These are phyloP conservation scores for Mythimna loreyi DNA, from an alignment of 2,888 invertebrate genomes.

Conservation along the genomic window DNA sequence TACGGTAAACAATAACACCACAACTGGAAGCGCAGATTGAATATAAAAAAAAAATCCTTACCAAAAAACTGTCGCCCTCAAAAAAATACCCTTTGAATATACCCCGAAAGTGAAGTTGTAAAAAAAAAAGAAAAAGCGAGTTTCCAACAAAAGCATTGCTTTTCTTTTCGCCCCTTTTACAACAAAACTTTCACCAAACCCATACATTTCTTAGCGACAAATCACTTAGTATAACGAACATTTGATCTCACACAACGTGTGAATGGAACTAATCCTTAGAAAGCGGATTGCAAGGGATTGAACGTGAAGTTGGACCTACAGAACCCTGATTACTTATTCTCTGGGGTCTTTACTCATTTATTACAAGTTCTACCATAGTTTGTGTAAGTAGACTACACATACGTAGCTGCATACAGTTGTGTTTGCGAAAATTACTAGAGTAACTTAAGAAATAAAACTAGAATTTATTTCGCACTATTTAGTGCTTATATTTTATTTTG, in stretches of 20 bases:
- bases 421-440: background rate
- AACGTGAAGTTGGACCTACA: slow-evolving; percentile 23
- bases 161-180: background rate
- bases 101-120: no score
- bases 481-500: no score
- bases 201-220: slow-evolving; percentile 4
- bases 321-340: slow-evolving; percentile 44
- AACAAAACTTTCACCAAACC: background rate
- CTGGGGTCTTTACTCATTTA: slow-evolving; percentile 16
- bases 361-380: background rate
- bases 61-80: no score
- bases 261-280: slow-evolving; percentile 49
- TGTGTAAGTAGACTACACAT: background rate
- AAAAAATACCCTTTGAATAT: no score
- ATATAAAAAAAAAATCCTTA: no score
- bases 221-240: slow-evolving; percentile 17
- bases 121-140: background rate
- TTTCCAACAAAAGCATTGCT: background rate
- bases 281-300: slow-evolving; percentile 52
- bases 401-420: background rate
- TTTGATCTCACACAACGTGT: slow-evolving; percentile 28
- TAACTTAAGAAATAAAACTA: no score
- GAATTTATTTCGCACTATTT: no score
- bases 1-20: no score
- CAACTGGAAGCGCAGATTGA: no score